Conservation (phyloP, 2,797 vertebrate species). For the Momotus momota region DNA sequence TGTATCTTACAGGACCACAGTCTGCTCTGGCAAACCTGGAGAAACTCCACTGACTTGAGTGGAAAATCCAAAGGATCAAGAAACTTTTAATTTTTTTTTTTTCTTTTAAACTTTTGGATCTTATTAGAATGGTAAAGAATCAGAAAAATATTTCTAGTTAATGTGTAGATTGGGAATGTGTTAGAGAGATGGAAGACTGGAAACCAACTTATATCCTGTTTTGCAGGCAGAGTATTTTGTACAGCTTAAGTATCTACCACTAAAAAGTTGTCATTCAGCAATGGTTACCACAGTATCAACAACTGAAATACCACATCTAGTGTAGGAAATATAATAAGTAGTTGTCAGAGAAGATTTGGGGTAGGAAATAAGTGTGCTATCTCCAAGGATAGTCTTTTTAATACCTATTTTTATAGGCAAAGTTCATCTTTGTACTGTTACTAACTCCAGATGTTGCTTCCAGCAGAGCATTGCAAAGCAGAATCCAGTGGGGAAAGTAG, state of each 20-base stretch:
- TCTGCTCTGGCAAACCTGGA: not conserved
- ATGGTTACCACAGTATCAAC: slow-evolving; percentile 1
- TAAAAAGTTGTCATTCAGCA: slow-evolving; percentile 21
- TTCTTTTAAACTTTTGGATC: not conserved
- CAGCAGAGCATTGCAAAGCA: not conserved
- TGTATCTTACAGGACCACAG: not conserved
- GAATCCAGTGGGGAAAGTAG: not conserved
- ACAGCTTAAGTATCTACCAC: not conserved
- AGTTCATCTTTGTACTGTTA: not conserved
- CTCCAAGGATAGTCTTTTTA: not conserved
- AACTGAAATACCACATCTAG: slow-evolving; percentile 14
- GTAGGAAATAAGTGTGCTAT: not conserved
- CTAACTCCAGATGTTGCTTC: slow-evolving; percentile 2
- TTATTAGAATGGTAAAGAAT: not conserved
- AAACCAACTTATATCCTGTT: not conserved
- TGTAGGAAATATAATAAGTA: not conserved
- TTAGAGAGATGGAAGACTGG: not conserved
- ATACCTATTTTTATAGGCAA: not conserved
- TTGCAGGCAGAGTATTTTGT: not conserved
- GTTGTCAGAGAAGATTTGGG: not conserved
- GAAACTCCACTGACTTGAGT: not conserved
- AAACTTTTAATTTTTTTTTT: not conserved
- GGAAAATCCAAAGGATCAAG: not conserved
- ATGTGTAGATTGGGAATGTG: not conserved
- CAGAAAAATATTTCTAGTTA: not conserved